Evolutionary conservation across 1,140 invertebrate genomes (phyloP).

Genomic region (Pachyrhynchus sulphureomaculatus): DNA sequence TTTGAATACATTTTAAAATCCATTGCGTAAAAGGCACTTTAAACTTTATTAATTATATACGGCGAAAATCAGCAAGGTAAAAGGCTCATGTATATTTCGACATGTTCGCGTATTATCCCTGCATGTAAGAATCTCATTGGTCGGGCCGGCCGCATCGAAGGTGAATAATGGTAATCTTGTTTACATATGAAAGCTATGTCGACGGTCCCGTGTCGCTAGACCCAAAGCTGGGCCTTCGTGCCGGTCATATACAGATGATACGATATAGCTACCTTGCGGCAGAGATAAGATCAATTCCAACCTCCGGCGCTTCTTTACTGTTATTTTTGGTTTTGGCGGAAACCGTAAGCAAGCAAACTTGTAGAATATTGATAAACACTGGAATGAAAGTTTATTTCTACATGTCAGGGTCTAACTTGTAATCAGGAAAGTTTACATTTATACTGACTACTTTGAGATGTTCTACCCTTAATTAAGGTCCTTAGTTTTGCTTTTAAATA

Average conservation of each 20-base stretch:
- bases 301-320: slow-evolving; percentile 12
- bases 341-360: slow-evolving; percentile 15
- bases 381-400: neutral
- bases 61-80: slow-evolving; percentile 14
- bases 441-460: too few species aligned
- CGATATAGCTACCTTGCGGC: slow-evolving; percentile 25
- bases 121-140: slow-evolving; percentile 16
- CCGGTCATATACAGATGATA: slow-evolving; percentile 35
- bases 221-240: slow-evolving; percentile 24
- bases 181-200: slow-evolving; percentile 47
- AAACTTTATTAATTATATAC: slow-evolving; percentile 13
- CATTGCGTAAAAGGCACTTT: slow-evolving; percentile 13
- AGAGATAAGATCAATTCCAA: slow-evolving; percentile 24
- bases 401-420: too few species aligned
- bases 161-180: slow-evolving; percentile 47
- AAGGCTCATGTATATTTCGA: slow-evolving; percentile 25
- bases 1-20: slow-evolving; percentile 4
- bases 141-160: slow-evolving; percentile 35
- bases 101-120: slow-evolving; percentile 26
- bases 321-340: slow-evolving; percentile 18
- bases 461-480: too few species aligned
- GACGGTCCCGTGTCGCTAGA: slow-evolving; percentile 21
- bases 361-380: slow-evolving; percentile 1
- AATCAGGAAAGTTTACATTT: too few species aligned
- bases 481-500: too few species aligned